phyloP scores from a whole-genome alignment of 1,140 invertebrate species.

The Cataglyphis hispanica region DNA sequence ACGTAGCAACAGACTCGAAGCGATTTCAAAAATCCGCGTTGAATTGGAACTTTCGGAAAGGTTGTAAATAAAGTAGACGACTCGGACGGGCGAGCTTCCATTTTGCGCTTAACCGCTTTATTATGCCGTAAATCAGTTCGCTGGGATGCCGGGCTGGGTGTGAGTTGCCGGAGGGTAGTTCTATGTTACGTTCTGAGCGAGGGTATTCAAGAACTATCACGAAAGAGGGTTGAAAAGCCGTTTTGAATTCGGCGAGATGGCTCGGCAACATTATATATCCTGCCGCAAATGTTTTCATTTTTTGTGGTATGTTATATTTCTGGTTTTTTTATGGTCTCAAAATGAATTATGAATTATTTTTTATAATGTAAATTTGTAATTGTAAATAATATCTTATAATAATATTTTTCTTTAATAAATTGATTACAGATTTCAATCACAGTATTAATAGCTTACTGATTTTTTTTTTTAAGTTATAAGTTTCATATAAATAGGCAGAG shows the following conservation, averaged over 20 bases:
- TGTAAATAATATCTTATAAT: background rate
- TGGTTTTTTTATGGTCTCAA: background rate
- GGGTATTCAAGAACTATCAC: conserved; percentile 32
- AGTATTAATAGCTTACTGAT: background rate
- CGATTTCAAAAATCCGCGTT: conserved; percentile 70
- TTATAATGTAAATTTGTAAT: conserved; percentile 6
- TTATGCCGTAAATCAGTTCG: conserved; percentile 78
- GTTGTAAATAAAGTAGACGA: conserved; percentile 77
- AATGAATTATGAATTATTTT: background rate
- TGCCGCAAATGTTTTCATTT: background rate
- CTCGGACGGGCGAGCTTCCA: conserved; percentile 47
- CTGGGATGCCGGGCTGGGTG: conserved; percentile 25
- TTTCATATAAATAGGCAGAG: background rate
- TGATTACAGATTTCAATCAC: background rate
- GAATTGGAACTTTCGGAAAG: conserved; percentile 77
- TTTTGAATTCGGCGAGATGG: background rate
- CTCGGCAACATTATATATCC: background rate
- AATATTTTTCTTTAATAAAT: background rate
- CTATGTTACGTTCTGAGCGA: background rate
- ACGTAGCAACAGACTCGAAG: conserved; percentile 22
- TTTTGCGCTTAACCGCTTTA: conserved; percentile 79
- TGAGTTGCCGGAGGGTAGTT: conserved; percentile 26
- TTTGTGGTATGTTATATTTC: background rate
- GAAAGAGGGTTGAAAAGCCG: background rate
- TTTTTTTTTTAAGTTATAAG: background rate